Conservation (phyloP, 2,113 vertebrate genomes). For the Guaruba guarouba region DNA sequence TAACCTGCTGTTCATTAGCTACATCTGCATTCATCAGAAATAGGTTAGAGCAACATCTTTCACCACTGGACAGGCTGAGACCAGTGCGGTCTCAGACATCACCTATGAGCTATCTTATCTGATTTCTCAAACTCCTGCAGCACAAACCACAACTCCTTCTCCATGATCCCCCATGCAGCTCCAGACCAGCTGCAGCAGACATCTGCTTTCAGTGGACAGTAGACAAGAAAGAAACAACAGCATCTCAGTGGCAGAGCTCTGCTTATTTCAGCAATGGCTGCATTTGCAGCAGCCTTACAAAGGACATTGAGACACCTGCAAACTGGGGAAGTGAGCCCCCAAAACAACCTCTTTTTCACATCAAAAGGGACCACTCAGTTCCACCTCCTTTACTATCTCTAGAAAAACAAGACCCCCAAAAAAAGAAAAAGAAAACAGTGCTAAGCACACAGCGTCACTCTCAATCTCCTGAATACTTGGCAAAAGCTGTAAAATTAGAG, state of each 20-base stretch:
- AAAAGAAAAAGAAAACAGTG: background rate
- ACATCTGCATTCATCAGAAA: background rate
- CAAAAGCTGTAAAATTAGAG: background rate
- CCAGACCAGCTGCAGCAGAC: background rate
- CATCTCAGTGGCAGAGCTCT: background rate
- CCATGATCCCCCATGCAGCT: accelerated
- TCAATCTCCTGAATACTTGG: background rate
- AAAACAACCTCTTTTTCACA: background rate
- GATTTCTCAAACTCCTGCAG: background rate
- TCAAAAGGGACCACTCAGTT: background rate
- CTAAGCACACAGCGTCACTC: background rate
- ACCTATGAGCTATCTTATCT: background rate
- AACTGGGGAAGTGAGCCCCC: background rate
- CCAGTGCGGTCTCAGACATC: background rate
- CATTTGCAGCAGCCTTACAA: background rate
- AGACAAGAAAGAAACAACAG: background rate
- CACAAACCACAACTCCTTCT: background rate
- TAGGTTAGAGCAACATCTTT: background rate
- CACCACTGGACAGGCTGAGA: background rate
- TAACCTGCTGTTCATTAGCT: background rate
- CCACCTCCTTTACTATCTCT: background rate
- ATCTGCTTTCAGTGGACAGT: background rate
- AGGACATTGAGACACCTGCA: background rate
- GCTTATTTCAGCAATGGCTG: background rate
- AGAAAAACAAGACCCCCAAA: background rate